These are phyloP conservation scores for Nestor notabilis DNA, from an alignment of 2,113 vertebrate species.

Conservation along the genomic window DNA sequence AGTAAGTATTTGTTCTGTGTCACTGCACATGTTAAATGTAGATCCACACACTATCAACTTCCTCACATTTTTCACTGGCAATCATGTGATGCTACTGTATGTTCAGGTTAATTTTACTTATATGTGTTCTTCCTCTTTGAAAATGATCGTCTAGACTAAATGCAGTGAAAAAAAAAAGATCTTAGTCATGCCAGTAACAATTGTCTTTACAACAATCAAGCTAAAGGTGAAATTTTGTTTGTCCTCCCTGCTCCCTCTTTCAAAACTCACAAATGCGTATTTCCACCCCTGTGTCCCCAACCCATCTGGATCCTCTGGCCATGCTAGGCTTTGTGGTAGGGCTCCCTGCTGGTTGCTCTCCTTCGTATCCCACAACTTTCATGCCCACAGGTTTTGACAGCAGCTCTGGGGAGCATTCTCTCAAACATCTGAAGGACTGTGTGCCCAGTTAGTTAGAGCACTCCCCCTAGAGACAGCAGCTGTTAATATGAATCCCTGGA, in stretches of 20 bases:
- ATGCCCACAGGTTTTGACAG: not conserved
- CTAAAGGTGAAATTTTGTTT: not conserved
- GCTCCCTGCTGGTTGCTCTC: not conserved
- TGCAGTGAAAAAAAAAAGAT: not conserved
- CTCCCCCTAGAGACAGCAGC: not conserved
- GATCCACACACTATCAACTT: not conserved
- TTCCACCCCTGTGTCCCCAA: not conserved
- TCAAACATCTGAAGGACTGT: not conserved
- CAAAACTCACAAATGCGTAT: not conserved
- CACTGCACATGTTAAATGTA: not conserved
- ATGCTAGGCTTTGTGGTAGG: not conserved
- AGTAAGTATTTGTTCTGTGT: slow-evolving; percentile 1
- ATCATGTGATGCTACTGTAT: not conserved
- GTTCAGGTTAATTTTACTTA: not conserved
- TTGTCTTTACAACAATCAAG: not conserved
- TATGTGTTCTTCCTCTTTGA: not conserved
- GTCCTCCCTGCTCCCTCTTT: not conserved
- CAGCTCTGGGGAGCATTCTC: not conserved
- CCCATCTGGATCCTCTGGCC: not conserved
- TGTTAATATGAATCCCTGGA: not conserved
- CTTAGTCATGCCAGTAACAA: not conserved
- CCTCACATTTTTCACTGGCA: not conserved
- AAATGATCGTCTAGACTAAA: not conserved
- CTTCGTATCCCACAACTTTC: not conserved
- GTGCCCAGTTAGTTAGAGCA: not conserved